phyloP scores from a whole-genome alignment of 2,113 vertebrate species.

The Jaculus jaculus region DNA sequence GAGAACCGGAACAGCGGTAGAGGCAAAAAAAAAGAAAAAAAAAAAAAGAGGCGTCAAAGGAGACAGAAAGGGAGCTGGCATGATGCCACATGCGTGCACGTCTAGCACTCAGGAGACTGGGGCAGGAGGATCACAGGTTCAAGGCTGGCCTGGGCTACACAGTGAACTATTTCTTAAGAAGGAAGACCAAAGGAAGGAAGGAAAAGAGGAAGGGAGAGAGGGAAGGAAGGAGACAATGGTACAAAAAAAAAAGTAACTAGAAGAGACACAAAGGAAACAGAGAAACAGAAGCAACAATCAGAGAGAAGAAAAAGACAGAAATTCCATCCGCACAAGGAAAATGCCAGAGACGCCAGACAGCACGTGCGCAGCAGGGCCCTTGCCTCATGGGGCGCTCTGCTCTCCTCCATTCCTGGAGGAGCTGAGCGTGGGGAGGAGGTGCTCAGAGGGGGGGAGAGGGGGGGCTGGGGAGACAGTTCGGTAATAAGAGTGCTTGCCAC shows the following conservation, averaged over 20 bases:
- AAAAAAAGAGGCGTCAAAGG: neutral
- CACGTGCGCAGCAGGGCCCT: neutral
- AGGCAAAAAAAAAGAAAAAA: neutral
- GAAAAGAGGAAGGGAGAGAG: neutral
- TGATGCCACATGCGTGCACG: neutral
- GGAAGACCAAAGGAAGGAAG: neutral
- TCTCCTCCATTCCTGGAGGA: neutral
- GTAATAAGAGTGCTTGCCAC: too few relatives aligned
- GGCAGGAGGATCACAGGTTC: neutral
- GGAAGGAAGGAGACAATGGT: neutral
- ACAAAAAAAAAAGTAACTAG: neutral
- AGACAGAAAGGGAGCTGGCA: neutral
- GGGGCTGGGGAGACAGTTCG: too few relatives aligned
- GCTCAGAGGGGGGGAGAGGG: too few relatives aligned
- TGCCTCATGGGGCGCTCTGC: accelerated
- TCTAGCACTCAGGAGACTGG: neutral
- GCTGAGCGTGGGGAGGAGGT: neutral
- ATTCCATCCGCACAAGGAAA: neutral
- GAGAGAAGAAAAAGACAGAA: neutral
- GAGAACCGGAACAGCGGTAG: neutral
- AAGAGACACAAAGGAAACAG: neutral
- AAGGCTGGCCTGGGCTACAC: neutral
- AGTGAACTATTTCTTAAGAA: too few relatives aligned
- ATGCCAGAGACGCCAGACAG: neutral
- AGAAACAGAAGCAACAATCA: neutral